phyloP scores from a whole-genome alignment of 2,888 invertebrate genomes.

The Dusona sp. region DNA sequence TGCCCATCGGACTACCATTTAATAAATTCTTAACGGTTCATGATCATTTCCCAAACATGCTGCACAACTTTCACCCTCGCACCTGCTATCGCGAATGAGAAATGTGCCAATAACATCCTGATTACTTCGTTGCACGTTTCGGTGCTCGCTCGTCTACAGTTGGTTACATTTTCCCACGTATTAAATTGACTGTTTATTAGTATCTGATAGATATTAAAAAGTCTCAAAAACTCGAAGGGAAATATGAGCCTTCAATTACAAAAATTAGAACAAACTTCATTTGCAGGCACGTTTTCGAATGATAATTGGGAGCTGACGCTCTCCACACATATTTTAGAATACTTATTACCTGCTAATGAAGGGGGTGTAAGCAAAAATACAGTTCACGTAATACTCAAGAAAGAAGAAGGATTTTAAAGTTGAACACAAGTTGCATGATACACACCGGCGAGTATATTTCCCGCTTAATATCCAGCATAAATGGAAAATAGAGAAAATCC shows the following conservation, averaged over 20 bases:
- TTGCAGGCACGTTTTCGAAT: too few relatives aligned
- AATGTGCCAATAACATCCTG: slow-evolving; percentile 50
- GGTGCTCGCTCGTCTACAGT: neutral
- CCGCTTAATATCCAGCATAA: slow-evolving; percentile 9
- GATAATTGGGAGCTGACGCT: neutral
- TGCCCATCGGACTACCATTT: neutral
- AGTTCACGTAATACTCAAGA: neutral
- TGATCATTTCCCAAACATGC: slow-evolving; percentile 17
- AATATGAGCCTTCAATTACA: neutral
- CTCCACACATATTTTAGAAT: neutral
- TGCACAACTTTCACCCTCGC: slow-evolving; percentile 1
- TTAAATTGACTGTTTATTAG: neutral
- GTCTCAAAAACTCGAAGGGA: neutral
- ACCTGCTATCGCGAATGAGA: slow-evolving; percentile 36
- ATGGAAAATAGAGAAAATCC: slow-evolving; percentile 10
- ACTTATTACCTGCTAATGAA: neutral
- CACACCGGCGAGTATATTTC: slow-evolving; percentile 1
- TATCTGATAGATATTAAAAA: neutral
- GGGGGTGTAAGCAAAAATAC: neutral
- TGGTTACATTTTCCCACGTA: neutral
- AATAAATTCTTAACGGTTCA: slow-evolving; percentile 35
- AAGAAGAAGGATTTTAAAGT: neutral
- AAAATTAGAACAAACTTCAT: neutral
- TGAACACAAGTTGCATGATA: neutral
- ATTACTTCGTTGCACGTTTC: slow-evolving; percentile 38